phyloP scores from a whole-genome alignment of 2,888 invertebrate species.

The Hydroisotoma schaefferi region DNA sequence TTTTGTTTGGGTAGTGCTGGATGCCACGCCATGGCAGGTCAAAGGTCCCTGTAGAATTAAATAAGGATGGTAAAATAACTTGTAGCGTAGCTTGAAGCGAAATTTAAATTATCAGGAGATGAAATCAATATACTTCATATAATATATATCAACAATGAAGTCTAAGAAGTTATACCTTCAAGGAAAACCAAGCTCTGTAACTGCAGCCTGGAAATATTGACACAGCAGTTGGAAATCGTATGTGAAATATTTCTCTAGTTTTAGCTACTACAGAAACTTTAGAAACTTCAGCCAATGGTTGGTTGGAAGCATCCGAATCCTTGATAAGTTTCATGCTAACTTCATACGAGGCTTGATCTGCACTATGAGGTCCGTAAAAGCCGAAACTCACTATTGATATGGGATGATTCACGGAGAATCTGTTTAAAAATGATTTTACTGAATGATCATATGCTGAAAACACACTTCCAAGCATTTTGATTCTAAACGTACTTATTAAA shows the following conservation, averaged over 20 bases:
- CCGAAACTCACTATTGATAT: constrained; percentile 36
- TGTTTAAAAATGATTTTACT: constrained; percentile 1
- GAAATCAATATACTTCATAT: neutral
- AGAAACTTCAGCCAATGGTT: constrained; percentile 24
- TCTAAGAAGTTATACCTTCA: constrained; percentile 22
- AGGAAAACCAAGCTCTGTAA: constrained; percentile 37
- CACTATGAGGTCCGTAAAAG: constrained; percentile 32
- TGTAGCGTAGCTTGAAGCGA: neutral
- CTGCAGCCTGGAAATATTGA: constrained; percentile 21
- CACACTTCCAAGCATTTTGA: too few relatives aligned
- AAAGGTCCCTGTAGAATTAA: constrained; percentile 28
- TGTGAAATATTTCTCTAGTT: constrained; percentile 33
- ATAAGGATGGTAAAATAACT: constrained; percentile 6
- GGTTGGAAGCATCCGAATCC: constrained; percentile 23
- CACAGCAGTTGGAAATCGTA: constrained; percentile 31
- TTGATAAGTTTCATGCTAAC: constrained; percentile 30
- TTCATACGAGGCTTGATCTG: constrained; percentile 22
- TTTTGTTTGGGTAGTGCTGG: constrained; percentile 22
- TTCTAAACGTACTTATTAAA: constrained; percentile 32
- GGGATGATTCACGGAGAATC: constrained; percentile 27
- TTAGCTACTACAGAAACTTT: constrained; percentile 21
- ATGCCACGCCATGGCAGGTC: constrained; percentile 33
- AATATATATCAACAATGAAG: neutral
- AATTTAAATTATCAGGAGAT: too few relatives aligned
- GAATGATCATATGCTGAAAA: neutral